phyloP scores from a whole-genome alignment of 2,888 invertebrate genomes.

The Nephrotoma flavescens region DNA sequence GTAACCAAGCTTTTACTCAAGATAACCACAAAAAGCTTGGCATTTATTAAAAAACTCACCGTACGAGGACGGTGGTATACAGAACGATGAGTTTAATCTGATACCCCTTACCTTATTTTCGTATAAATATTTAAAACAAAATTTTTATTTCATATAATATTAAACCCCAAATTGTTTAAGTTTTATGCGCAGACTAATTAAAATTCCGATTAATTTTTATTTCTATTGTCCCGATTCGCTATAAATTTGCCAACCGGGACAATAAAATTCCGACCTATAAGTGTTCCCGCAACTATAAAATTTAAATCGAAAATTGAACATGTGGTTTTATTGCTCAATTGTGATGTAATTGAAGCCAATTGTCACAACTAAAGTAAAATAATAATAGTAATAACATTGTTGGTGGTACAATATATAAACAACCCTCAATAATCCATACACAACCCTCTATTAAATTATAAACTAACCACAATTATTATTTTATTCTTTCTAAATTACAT shows the following conservation, averaged over 20 bases:
- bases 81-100: too few species aligned
- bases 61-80: too few species aligned
- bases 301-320: constrained; percentile 3
- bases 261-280: not conserved
- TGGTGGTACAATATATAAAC: not conserved
- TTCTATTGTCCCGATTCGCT: not conserved
- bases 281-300: not conserved
- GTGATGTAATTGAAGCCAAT: constrained; percentile 7
- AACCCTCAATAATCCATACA: not conserved
- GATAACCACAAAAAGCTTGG: too few species aligned
- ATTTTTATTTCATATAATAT: too few species aligned
- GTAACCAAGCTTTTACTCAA: too few species aligned
- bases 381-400: not conserved
- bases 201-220: not conserved
- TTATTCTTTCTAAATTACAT: not conserved
- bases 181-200: not conserved
- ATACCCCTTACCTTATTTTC: too few species aligned
- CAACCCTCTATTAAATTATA: not conserved
- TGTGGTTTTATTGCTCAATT: constrained; percentile 8
- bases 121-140: too few species aligned
- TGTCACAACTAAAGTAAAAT: not conserved
- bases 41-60: too few species aligned
- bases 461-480: not conserved
- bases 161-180: not conserved
- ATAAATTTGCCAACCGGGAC: not conserved